Base-by-base conservation (phyloP, 2,797 vertebrate species). In the Pangasius djambal region DNA sequence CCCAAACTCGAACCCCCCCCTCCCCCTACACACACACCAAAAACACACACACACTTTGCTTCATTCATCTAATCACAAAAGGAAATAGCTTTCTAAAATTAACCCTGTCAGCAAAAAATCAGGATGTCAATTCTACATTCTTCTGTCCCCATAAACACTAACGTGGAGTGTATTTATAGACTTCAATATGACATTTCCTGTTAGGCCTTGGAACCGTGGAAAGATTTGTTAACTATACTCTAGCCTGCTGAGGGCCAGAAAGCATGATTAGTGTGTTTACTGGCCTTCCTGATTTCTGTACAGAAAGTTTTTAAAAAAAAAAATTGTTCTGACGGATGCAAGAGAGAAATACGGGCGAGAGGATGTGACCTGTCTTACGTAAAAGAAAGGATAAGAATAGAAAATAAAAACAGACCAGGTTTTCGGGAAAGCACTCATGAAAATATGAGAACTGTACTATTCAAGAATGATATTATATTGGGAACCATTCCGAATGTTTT, bases 1-100 rank as follows among this genome's bases (percentile, higher is more conserved):
- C 63, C 84, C 81, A 89, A 95, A 90, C 93, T 88, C 91, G 87
- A 89, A 93, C 93, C 91, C 86, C 88, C 93, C 89, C 83, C 74
- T 92, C 37, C 89, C 89, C 86, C 50, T 22, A 25, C 61, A 70
- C n/a, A 69, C 67, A 18, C n/a, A 34, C 20, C 93, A 89, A 92
- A 94, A 31, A 61, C 12, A 8, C 28, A 50, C 55, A 61, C 12
- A 8, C 28, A 50, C n/a, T 55, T 55, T 15, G 34, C 18, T 55
- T 40, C 10, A 44, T 22, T 48, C 10, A 13, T 96, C 92, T 95
- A 90, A 89, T 94, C 94, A 94, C 92, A 92, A 94, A 93, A 95
- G 95, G 95, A 97, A 96, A 96, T 96, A 91, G 94, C 95, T 94
- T 94, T 96, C 96, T 94, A 96, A 95, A 95, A 94, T 96, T 96